Base-by-base conservation (phyloP, 1,140 invertebrate species). In the Caenorhabditis brenneri region DNA sequence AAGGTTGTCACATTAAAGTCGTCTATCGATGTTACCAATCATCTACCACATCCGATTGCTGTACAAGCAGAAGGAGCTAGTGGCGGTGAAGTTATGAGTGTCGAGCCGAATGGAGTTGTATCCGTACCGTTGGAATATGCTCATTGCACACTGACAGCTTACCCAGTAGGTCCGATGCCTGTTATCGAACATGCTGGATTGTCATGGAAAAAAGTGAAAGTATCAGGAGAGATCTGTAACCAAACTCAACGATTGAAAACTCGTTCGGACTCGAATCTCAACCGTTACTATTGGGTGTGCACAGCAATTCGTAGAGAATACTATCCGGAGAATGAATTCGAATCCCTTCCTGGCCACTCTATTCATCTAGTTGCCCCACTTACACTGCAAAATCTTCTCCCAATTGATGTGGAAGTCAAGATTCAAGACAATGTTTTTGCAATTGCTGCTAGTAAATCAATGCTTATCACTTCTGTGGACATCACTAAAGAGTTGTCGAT, bases 1-100 rank as follows among this genome's bases (percentile, higher is more conserved):
- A 98, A 98, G 92, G 92, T 98, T 81, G 95, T 99, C n/a, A 96
- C 95, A n/a, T 94, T 99, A 4, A 93, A 96, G 81, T 98, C 96
- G 29, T 95, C 96, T 46, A 92, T 98, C 55, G 93, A 94, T 80
- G 91, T 98, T 1, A 91, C 93, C 7, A 99, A 99, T 92, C 93
- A 93, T 87, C 83, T 86, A 0, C 60, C 84, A 12, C 79, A 86
- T 81, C 74, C 83, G 42, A 80, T 85, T 22, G 55, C 81, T 24
- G 84, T 86, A 22, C 58, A 82, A 48, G 42, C 58, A 15, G 65
- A 78, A 29, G 36, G 46, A 33, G 29, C 69, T n/a, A 53, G 55
- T 36, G 65, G 65, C 22, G 65, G 65, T 12, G 65, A 74, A 27
- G n/a, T 80, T 6, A 83, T 79, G 69, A 42, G 22, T 27, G 22